These are phyloP conservation scores for Meloidogyne floridensis DNA, from an alignment of 1,140 invertebrate genomes.

Conservation along the genomic window DNA sequence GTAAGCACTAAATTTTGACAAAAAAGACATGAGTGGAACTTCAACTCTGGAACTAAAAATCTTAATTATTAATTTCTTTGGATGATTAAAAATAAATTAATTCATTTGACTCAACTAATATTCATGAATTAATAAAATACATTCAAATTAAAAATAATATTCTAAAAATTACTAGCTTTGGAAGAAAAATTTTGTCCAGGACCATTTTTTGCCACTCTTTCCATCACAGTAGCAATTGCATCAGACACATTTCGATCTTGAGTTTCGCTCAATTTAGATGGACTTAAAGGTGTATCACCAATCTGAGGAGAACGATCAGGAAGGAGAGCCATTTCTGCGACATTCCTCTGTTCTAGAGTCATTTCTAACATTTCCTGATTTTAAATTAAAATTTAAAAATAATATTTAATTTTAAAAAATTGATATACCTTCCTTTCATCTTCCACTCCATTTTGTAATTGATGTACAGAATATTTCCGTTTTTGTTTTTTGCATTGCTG, in stretches of 20 bases:
- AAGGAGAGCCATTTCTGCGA: conserved; percentile 17
- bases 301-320: conserved; percentile 32
- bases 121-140: too few species aligned
- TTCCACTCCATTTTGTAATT: neutral
- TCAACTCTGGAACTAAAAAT: too few species aligned
- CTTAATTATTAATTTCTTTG: too few species aligned
- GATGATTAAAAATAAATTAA: too few species aligned
- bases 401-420: neutral
- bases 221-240: conserved; percentile 39
- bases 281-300: conserved; percentile 31
- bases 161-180: conserved; percentile 3
- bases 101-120: neutral
- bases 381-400: neutral
- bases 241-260: conserved; percentile 34
- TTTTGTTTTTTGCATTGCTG: conserved; percentile 9
- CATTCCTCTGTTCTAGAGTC: conserved; percentile 15
- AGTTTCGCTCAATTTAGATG: conserved; percentile 27
- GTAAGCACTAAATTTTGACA: neutral
- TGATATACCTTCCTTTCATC: neutral
- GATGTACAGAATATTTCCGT: neutral
- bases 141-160: neutral
- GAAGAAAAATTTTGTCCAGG: neutral
- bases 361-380: conserved; percentile 9
- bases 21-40: neutral
- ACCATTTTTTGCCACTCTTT: conserved; percentile 32